These are phyloP conservation scores for Micrasema minimum DNA, from an alignment of 1,140 invertebrate species.

Conservation along the genomic window DNA sequence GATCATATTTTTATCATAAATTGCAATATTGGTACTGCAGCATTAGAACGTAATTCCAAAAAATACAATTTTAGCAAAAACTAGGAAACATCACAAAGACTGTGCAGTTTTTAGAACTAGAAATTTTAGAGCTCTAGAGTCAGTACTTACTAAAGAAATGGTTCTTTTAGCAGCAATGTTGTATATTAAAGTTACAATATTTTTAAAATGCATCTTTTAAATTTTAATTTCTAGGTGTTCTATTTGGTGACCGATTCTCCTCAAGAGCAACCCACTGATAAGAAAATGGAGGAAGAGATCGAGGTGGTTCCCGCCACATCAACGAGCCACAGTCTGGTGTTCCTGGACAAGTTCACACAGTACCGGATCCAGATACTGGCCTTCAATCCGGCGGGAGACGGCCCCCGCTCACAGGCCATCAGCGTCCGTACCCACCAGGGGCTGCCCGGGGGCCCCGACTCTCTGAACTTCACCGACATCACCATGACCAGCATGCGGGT, in stretches of 20 bases:
- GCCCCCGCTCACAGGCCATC: slow-evolving; percentile 84
- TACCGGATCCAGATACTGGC: slow-evolving; percentile 93
- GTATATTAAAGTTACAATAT: too few relatives aligned
- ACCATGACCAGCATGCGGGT: slow-evolving; percentile 95
- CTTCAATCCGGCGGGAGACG: slow-evolving; percentile 97
- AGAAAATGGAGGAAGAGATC: slow-evolving; percentile 84
- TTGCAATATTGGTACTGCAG: too few relatives aligned
- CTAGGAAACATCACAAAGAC: too few relatives aligned
- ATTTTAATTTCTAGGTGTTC: slow-evolving; percentile 71
- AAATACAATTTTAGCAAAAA: too few relatives aligned
- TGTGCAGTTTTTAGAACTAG: too few relatives aligned
- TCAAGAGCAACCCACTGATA: slow-evolving; percentile 75
- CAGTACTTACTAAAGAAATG: too few relatives aligned
- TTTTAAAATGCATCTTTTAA: too few relatives aligned
- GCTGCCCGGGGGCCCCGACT: slow-evolving; percentile 84
- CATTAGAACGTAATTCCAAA: too few relatives aligned
- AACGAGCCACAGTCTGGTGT: slow-evolving; percentile 84
- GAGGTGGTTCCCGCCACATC: slow-evolving; percentile 90
- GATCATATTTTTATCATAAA: too few relatives aligned
- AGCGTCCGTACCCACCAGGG: slow-evolving; percentile 84
- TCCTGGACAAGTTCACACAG: slow-evolving; percentile 92
- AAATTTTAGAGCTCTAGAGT: too few relatives aligned
- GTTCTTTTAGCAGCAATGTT: too few relatives aligned
- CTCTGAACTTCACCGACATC: slow-evolving; percentile 89
- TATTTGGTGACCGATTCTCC: slow-evolving; percentile 83